A percentile compares a stretch with the other conserved stretches of the same genome.
Evolutionary conservation across 2,113 vertebrate species (phyloP).

Genomic region (Phodopus roborovskii): DNA sequence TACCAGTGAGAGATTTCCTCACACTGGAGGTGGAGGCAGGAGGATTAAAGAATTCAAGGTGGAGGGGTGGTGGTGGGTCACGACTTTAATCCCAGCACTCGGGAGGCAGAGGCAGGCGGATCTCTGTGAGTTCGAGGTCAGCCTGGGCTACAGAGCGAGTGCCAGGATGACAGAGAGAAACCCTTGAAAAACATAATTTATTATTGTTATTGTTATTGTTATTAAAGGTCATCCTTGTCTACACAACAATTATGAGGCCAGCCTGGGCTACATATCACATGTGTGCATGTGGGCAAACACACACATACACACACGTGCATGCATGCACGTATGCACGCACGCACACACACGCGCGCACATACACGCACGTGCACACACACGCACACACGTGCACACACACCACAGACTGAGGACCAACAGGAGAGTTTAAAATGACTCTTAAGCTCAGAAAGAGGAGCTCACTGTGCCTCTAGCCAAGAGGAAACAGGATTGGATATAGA

Average conservation of each 20-base stretch:
- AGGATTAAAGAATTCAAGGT: background rate
- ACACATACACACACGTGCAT: background rate
- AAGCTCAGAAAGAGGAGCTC: background rate
- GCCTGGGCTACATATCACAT: background rate
- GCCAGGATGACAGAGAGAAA: too few species aligned
- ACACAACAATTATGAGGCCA: background rate
- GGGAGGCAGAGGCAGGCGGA: too few species aligned
- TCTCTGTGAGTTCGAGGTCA: too few species aligned
- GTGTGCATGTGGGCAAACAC: background rate
- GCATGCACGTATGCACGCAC: background rate
- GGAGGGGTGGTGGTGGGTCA: too few species aligned
- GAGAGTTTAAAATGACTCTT: background rate
- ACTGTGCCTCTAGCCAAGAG: background rate
- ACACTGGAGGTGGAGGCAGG: background rate
- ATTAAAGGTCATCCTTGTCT: background rate
- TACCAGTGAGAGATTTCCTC: background rate
- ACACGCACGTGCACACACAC: too few species aligned
- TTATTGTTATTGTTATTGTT: too few species aligned
- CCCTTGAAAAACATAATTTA: too few species aligned
- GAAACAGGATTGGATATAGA: fast-evolving
- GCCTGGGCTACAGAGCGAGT: too few species aligned
- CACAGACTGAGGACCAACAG: background rate
- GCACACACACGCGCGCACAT: too few species aligned
- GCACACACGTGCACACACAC: background rate
- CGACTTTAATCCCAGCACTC: too few species aligned